Evolutionary conservation across 2,888 invertebrate species (phyloP).

Genomic region (Polietes domitor): DNA sequence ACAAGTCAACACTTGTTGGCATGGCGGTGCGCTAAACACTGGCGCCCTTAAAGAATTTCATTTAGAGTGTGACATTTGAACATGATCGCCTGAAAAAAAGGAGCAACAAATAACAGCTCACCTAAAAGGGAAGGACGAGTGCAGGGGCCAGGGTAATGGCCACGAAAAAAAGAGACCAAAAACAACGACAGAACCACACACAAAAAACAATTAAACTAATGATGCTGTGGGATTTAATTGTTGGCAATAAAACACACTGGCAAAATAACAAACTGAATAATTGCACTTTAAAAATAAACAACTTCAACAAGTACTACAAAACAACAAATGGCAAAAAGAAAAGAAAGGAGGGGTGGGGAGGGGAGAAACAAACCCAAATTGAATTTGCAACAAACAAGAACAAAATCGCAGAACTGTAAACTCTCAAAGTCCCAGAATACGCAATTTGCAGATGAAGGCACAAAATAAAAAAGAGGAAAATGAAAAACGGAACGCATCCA

Average conservation of each 20-base stretch:
- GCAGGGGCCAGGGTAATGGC: not conserved
- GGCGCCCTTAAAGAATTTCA: constrained; percentile 29
- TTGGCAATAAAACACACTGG: constrained; percentile 31
- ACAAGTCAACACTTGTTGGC: constrained; percentile 24
- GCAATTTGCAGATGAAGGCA: not conserved
- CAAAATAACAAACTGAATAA: constrained; percentile 27
- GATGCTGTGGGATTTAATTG: constrained; percentile 25
- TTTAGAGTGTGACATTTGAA: constrained; percentile 13
- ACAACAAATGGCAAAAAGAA: constrained; percentile 2
- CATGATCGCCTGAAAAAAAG: not conserved
- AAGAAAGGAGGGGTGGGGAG: not conserved
- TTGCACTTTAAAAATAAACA: constrained; percentile 32
- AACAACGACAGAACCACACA: not conserved
- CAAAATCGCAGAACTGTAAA: no score
- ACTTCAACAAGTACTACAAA: not conserved
- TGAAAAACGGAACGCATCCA: not conserved
- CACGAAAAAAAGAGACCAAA: not conserved
- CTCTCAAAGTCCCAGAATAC: constrained; percentile 3
- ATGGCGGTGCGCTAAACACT: not conserved
- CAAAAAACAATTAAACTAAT: constrained; percentile 29
- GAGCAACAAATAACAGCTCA: not conserved
- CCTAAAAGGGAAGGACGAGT: not conserved
- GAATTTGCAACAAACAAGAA: no score
- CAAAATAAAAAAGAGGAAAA: not conserved
- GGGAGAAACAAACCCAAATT: not conserved